phyloP scores from a whole-genome alignment of 1,140 invertebrate species.

The Calycopis cecrops region DNA sequence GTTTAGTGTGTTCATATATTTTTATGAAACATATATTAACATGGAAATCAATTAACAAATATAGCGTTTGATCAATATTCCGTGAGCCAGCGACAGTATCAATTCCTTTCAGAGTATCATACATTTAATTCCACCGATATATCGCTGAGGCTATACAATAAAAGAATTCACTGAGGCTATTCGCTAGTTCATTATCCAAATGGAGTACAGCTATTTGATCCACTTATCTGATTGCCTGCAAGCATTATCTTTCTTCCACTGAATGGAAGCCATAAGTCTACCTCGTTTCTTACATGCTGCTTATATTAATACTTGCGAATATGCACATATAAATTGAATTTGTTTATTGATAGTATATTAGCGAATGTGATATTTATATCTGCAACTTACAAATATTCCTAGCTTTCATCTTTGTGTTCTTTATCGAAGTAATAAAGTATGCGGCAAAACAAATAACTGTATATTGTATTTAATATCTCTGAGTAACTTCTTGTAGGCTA shows the following conservation, averaged over 20 bases:
- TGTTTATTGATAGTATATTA: conserved; percentile 18
- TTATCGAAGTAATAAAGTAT: too few species aligned
- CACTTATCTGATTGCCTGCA: conserved; percentile 73
- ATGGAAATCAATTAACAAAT: too few species aligned
- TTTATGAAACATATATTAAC: too few species aligned
- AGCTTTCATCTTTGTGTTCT: too few species aligned
- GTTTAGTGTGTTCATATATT: too few species aligned
- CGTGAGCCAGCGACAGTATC: not conserved
- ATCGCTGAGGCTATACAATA: conserved; percentile 52
- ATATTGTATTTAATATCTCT: too few species aligned
- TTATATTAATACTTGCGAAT: conserved; percentile 49
- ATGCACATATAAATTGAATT: conserved; percentile 25
- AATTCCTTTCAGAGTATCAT: conserved; percentile 2
- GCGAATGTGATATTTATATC: not conserved
- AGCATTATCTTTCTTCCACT: conserved; percentile 68
- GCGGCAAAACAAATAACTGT: too few species aligned
- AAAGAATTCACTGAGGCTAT: conserved; percentile 54
- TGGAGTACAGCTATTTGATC: conserved; percentile 74
- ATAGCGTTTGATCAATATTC: not conserved
- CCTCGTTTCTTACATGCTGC: conserved; percentile 61
- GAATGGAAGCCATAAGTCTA: conserved; percentile 71
- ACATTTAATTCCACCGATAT: conserved; percentile 13
- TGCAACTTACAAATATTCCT: too few species aligned
- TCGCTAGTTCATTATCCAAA: conserved; percentile 73
- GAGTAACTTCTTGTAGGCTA: too few species aligned